phyloP scores from a whole-genome alignment of 2,797 vertebrate genomes.

The Eulemur coronatus region DNA sequence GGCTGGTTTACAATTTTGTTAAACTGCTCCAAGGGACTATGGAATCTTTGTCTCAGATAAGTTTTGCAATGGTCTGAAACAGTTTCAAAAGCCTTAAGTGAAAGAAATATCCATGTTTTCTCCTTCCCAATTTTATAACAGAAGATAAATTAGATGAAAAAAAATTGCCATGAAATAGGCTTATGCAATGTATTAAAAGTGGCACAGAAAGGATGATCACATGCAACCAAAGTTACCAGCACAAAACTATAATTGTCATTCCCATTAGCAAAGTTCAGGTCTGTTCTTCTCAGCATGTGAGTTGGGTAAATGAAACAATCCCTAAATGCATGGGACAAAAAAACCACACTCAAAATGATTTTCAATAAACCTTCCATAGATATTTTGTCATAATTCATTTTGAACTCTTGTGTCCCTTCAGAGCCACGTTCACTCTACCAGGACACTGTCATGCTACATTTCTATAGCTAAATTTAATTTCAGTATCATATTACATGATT shows the following conservation, averaged over 20 bases:
- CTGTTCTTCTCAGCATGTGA: not conserved
- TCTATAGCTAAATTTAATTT: not conserved
- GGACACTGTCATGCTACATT: not conserved
- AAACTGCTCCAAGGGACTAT: not conserved
- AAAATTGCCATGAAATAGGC: not conserved
- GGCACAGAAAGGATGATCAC: not conserved
- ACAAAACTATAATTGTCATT: not conserved
- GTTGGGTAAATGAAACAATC: not conserved
- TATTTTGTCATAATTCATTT: not conserved
- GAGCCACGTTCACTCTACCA: not conserved
- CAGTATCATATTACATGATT: not conserved
- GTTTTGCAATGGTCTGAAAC: not conserved
- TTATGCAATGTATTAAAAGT: not conserved
- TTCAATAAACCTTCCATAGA: not conserved
- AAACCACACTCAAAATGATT: not conserved
- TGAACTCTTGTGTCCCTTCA: not conserved
- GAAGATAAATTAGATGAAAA: not conserved
- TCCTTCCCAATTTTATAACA: not conserved
- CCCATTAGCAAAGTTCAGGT: not conserved
- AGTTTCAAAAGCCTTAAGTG: not conserved
- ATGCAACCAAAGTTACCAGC: not conserved
- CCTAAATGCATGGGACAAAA: not conserved
- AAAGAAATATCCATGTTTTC: not conserved
- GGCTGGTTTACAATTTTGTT: not conserved
- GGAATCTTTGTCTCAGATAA: not conserved